These are phyloP conservation scores for Lycorma delicatula DNA, from an alignment of 1,140 invertebrate genomes.

Conservation along the genomic window DNA sequence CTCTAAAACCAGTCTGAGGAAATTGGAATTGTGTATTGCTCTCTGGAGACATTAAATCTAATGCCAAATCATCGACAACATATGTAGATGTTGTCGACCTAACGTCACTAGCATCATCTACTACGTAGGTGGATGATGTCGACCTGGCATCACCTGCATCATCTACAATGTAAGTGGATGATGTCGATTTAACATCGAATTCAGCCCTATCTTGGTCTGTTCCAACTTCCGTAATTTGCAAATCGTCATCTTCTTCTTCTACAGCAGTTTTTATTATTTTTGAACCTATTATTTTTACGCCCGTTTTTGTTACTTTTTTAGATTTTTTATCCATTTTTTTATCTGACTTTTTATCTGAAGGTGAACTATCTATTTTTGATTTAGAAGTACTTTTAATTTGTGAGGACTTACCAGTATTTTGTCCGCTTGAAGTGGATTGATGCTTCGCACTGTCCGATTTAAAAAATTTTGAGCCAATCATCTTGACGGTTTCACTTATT, in stretches of 20 bases:
- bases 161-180: background rate
- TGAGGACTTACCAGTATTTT: background rate
- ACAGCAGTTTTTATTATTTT: background rate
- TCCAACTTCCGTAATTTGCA: background rate
- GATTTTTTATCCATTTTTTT: background rate
- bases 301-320: background rate
- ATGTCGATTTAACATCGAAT: background rate
- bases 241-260: background rate
- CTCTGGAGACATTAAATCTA: no score
- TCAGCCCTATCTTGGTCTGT: background rate
- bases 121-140: no score
- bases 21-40: no score
- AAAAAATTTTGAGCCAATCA: background rate
- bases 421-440: background rate
- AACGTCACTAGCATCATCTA: no score
- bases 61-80: no score
- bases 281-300: background rate
- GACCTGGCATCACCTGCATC: no score
- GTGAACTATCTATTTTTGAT: background rate
- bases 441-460: background rate
- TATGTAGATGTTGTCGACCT: no score
- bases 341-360: background rate
- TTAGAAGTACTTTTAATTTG: background rate
- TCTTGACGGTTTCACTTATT: background rate
- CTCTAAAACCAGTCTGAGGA: no score